These are phyloP conservation scores for Emydoidea blandingii DNA, from an alignment of 2,797 vertebrate genomes.

Conservation along the genomic window DNA sequence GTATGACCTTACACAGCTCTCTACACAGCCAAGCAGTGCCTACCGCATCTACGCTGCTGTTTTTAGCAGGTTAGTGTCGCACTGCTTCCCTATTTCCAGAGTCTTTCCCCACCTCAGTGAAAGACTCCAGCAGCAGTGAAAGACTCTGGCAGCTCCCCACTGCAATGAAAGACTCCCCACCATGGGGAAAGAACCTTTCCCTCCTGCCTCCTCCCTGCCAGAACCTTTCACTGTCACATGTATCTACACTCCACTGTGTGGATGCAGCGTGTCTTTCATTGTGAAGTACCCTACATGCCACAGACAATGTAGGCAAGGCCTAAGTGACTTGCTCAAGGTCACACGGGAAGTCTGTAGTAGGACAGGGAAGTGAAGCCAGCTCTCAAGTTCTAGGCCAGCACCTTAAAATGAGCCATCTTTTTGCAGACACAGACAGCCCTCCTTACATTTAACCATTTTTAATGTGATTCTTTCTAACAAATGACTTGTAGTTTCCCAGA, in stretches of 20 bases:
- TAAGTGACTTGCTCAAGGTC: rapidly evolving
- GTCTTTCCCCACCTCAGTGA: neutral
- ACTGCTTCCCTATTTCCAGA: too few species aligned
- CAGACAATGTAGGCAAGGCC: too few species aligned
- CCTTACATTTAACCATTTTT: rapidly evolving
- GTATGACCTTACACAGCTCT: neutral
- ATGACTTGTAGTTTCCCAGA: neutral
- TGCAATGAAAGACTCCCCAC: neutral
- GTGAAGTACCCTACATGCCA: neutral
- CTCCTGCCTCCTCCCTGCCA: neutral
- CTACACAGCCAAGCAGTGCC: neutral
- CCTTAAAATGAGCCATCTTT: neutral
- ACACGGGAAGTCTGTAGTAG: neutral
- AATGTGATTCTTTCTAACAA: neutral
- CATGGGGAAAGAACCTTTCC: too few species aligned
- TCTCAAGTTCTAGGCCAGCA: neutral
- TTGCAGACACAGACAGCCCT: neutral
- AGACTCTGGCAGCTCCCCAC: neutral
- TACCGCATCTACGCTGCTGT: neutral
- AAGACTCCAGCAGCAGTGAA: too few species aligned
- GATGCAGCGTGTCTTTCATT: neutral
- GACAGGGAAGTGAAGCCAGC: neutral
- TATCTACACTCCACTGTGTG: neutral
- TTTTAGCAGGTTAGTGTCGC: neutral
- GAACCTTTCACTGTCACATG: neutral